A percentile compares a stretch with the other conserved stretches of the same genome.
phyloP scores from a whole-genome alignment of 1,140 invertebrate species.

The Ericerus pela region DNA sequence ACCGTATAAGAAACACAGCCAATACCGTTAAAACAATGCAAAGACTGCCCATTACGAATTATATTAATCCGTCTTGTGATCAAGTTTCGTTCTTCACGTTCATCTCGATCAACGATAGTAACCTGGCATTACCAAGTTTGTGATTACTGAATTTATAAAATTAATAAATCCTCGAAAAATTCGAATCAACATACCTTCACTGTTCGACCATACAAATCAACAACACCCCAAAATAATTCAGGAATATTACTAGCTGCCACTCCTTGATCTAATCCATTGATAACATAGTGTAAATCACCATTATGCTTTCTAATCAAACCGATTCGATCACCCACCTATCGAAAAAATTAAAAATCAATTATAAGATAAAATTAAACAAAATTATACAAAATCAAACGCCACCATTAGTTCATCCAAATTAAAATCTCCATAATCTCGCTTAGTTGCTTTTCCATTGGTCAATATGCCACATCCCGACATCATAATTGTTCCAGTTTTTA shows the following conservation, averaged over 20 bases:
- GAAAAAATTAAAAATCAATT: not conserved
- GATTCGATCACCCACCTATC: slow-evolving; percentile 71
- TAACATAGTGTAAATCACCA: slow-evolving; percentile 80
- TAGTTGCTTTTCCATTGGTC: slow-evolving; percentile 82
- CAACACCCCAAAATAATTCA: slow-evolving; percentile 70
- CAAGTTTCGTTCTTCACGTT: slow-evolving; percentile 59
- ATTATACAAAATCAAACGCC: slow-evolving; percentile 24
- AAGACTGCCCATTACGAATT: slow-evolving; percentile 17
- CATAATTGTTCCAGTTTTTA: slow-evolving; percentile 88
- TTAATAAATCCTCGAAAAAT: not conserved
- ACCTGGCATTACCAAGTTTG: slow-evolving; percentile 33
- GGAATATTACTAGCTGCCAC: slow-evolving; percentile 66
- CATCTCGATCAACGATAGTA: slow-evolving; percentile 64
- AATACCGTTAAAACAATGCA: slow-evolving; percentile 33
- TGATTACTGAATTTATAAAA: not conserved
- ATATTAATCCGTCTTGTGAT: slow-evolving; percentile 41
- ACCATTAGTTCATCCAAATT: slow-evolving; percentile 84
- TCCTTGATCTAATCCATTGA: slow-evolving; percentile 86
- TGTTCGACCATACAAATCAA: slow-evolving; percentile 93
- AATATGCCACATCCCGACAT: slow-evolving; percentile 93
- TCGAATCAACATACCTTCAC: slow-evolving; percentile 51
- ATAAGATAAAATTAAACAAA: not conserved
- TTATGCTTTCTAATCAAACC: slow-evolving; percentile 68
- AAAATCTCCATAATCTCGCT: slow-evolving; percentile 82
- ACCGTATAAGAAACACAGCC: not conserved